phyloP scores from a whole-genome alignment of 2,113 vertebrate species.

The Lasiurus borealis region DNA sequence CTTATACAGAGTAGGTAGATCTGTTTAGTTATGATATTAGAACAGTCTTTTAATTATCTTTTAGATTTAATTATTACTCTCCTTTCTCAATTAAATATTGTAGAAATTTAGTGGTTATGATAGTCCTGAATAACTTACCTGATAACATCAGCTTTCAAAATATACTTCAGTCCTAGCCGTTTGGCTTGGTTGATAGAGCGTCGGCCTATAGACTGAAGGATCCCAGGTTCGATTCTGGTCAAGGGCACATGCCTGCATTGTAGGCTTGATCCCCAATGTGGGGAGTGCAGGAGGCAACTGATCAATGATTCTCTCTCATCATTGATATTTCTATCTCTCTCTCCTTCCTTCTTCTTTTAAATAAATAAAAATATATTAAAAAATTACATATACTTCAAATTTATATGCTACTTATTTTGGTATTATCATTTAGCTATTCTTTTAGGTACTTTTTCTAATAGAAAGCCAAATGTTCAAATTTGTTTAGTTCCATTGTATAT shows the following conservation, averaged over 20 bases:
- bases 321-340: too few species aligned
- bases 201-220: too few species aligned
- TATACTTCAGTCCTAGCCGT: background rate
- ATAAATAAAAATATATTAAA: too few species aligned
- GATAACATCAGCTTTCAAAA: background rate
- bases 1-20: background rate
- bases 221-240: too few species aligned
- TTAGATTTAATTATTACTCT: slow-evolving; percentile 2
- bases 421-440: background rate
- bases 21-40: slow-evolving; percentile 6
- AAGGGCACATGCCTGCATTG: too few species aligned
- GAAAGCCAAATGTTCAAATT: background rate
- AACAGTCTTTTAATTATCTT: background rate
- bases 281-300: too few species aligned
- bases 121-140: background rate
- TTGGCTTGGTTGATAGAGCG: too few species aligned
- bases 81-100: background rate
- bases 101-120: background rate
- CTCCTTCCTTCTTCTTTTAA: too few species aligned
- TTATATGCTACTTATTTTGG: background rate
- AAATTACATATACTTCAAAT: background rate
- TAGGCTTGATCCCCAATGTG: too few species aligned
- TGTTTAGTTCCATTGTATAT: background rate
- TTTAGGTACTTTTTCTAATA: background rate
- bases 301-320: too few species aligned